phyloP scores from a whole-genome alignment of 2,797 vertebrate species.

The Microtus agrestis region DNA sequence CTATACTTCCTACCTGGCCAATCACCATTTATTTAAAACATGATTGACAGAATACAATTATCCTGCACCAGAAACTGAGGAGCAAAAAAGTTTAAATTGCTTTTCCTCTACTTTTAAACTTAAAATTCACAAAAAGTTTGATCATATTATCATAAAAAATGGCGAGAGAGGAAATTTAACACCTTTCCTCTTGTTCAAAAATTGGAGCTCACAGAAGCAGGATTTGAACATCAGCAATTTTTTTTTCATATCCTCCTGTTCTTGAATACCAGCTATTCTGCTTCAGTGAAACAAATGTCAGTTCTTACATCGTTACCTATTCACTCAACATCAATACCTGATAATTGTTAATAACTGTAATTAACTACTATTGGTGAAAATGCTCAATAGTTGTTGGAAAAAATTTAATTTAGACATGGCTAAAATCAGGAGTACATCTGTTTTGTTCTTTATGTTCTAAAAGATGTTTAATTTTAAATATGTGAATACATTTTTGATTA shows the following conservation, averaged over 20 bases:
- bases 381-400: background rate
- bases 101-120: background rate
- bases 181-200: background rate
- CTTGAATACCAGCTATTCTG: background rate
- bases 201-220: background rate
- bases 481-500: conserved; percentile 11
- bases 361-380: background rate
- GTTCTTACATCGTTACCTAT: background rate
- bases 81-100: background rate
- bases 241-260: background rate
- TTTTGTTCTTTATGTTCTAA: background rate
- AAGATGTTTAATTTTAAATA: background rate
- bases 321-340: background rate
- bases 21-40: no score
- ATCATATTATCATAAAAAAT: background rate
- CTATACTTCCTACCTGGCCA: no score
- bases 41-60: no score
- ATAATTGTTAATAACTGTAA: background rate
- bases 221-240: background rate
- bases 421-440: background rate
- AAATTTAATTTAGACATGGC: background rate
- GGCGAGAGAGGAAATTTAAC: background rate
- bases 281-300: background rate
- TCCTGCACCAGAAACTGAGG: background rate
- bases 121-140: background rate